Evolutionary conservation across 2,113 vertebrate genomes (phyloP), one percentile per base, ranked within the genome.

Genomic region (Malurus elegans): DNA sequence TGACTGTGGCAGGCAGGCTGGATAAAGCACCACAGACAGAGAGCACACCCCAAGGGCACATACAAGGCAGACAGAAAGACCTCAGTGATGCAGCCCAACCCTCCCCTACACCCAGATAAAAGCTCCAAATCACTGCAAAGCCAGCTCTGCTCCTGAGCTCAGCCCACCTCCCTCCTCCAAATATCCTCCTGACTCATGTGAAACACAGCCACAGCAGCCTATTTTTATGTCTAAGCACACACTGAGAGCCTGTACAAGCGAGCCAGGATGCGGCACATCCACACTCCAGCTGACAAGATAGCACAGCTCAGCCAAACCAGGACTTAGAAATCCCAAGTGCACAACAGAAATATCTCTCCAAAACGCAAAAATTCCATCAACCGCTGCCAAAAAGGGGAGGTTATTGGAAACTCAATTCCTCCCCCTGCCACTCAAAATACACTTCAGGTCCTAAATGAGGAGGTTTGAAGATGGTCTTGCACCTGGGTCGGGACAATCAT

Each of bases 81-180:
- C 3, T 1, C 1, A 1, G 36, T 8, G 40, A 79, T 36, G n/a
- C 66, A 58, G 75, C 64, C 50, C 79, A 86, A 51, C 20, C 82
- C 81, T 93, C 47, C n/a, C 45, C 38, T 54, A 28, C 2, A 1
- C 4, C 71, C 75, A 80, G 79, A 62, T 76, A 78, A 92, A 62
- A 80, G 75, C 82, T 88, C 36, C 20, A 0, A 74, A 93, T 89
- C 79, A 62, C 69, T 74, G 73, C 83, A 84, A 78, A 74, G 48
- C 28, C 86, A 75, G 65, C 86, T 92, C 74, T 91, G 50, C 45
- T 94, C 74, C 72, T 45, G 75, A 83, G 84, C 71, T 94, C 95
- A 95, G 82, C 91, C 95, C 93, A 95, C 90, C 73, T 38, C 50
- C 66, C 85, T 91, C 71, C 94, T 82, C 88, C 87, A 90, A 87